Evolutionary conservation across 1,140 invertebrate species (phyloP).

Genomic region (Panulirus ornatus): DNA sequence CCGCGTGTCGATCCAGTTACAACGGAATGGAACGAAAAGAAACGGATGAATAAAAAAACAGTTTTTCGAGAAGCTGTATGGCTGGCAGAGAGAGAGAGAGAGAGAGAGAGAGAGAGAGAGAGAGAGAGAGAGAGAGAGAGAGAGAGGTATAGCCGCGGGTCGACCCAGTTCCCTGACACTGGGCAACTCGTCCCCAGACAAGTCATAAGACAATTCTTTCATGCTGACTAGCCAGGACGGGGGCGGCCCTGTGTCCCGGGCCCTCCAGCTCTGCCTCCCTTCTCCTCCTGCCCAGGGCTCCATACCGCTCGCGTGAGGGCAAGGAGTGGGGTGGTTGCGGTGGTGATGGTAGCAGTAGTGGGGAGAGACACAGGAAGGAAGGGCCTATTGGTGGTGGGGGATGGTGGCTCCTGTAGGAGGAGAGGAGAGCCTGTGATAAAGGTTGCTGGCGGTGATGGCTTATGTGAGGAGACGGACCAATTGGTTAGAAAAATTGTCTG

Average conservation of each 20-base stretch:
- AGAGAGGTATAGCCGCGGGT: background rate
- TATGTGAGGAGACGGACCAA: too few species aligned
- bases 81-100: background rate
- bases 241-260: background rate
- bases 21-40: background rate
- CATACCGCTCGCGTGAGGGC: too few species aligned
- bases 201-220: constrained; percentile 28
- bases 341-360: background rate
- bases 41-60: background rate
- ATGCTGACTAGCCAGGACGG: constrained; percentile 30
- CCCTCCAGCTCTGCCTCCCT: background rate
- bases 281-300: too few species aligned
- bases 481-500: too few species aligned
- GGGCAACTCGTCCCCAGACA: constrained; percentile 15
- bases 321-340: too few species aligned
- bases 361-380: too few species aligned
- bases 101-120: constrained; percentile 5
- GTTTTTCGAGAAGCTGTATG: background rate
- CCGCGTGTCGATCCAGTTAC: too few species aligned
- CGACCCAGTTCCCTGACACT: background rate
- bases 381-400: too few species aligned
- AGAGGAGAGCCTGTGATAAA: too few species aligned
- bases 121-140: constrained; percentile 20
- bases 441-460: too few species aligned
- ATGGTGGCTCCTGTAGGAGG: too few species aligned